Evolutionary conservation across 1,140 invertebrate genomes (phyloP).

Genomic region (Berghia stephanieae): DNA sequence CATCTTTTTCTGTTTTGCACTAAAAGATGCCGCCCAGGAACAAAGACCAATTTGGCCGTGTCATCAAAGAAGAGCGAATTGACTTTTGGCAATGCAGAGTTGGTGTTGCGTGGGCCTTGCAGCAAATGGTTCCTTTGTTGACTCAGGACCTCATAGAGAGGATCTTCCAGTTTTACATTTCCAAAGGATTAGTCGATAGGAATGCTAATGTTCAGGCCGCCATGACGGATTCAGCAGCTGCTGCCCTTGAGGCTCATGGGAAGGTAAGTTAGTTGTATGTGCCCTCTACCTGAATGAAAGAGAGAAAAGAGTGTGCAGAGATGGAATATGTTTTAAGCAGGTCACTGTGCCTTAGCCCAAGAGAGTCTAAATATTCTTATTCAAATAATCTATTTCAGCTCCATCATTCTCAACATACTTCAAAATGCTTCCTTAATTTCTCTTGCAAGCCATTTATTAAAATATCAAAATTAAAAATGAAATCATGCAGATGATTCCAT

Average conservation of each 20-base stretch:
- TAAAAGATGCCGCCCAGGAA: conserved; percentile 82
- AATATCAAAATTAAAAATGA: no score
- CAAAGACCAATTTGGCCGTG: conserved; percentile 90
- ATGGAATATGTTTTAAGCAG: no score
- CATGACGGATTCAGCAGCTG: conserved; percentile 94
- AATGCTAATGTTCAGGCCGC: conserved; percentile 81
- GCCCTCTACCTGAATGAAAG: not conserved
- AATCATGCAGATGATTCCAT: no score
- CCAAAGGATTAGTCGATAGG: conserved; percentile 86
- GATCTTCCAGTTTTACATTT: conserved; percentile 84
- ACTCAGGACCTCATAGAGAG: conserved; percentile 75
- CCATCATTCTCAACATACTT: no score
- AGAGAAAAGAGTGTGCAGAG: not conserved
- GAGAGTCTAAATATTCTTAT: no score
- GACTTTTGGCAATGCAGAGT: conserved; percentile 89
- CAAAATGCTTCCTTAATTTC: no score
- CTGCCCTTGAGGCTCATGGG: conserved; percentile 89
- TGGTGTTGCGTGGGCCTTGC: conserved; percentile 79
- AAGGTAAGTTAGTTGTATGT: conserved; percentile 68
- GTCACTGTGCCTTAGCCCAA: no score
- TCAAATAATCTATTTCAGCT: no score
- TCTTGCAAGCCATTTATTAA: no score
- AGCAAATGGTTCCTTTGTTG: conserved; percentile 71
- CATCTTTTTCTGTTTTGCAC: no score
- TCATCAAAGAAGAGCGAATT: conserved; percentile 79